Conservation (phyloP, 2,888 invertebrate genomes). For the Agonum fuliginosum region DNA sequence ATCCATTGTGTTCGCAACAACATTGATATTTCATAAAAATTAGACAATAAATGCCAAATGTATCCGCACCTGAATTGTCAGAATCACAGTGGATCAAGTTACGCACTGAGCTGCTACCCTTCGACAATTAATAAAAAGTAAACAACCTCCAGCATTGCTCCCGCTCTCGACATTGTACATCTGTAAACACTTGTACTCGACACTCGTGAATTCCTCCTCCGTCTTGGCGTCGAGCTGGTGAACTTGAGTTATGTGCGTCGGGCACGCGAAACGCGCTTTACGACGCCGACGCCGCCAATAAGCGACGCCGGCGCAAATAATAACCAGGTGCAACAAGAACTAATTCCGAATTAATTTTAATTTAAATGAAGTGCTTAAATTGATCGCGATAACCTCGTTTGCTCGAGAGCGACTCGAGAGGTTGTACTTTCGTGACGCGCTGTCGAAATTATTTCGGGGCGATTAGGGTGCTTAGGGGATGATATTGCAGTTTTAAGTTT, state of each 20-base stretch:
- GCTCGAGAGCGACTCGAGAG: too few species aligned
- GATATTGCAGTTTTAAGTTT: too few species aligned
- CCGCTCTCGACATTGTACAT: constrained; percentile 2
- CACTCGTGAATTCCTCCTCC: background rate
- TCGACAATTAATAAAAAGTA: too few species aligned
- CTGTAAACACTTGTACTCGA: constrained; percentile 21
- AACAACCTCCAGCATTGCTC: too few species aligned
- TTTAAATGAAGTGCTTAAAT: constrained; percentile 52
- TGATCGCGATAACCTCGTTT: constrained; percentile 48
- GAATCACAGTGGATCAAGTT: too few species aligned
- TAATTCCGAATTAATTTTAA: constrained; percentile 55
- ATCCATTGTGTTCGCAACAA: too few species aligned
- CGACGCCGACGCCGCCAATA: background rate
- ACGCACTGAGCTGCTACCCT: too few species aligned
- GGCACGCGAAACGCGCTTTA: constrained; percentile 35
- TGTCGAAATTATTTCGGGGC: constrained; percentile 31
- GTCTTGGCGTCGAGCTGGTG: background rate
- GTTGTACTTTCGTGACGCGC: constrained; percentile 13
- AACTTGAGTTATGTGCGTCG: constrained; percentile 30
- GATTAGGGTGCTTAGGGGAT: too few species aligned
- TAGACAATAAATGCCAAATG: too few species aligned
- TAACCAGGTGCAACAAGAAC: constrained; percentile 47
- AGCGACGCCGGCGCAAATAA: constrained; percentile 28
- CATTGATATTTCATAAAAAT: too few species aligned
- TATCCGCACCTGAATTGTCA: too few species aligned